A percentile compares a stretch with the other conserved stretches of the same genome.
Conservation (phyloP, 2,888 invertebrate species). For the Lapara coniferarum region DNA sequence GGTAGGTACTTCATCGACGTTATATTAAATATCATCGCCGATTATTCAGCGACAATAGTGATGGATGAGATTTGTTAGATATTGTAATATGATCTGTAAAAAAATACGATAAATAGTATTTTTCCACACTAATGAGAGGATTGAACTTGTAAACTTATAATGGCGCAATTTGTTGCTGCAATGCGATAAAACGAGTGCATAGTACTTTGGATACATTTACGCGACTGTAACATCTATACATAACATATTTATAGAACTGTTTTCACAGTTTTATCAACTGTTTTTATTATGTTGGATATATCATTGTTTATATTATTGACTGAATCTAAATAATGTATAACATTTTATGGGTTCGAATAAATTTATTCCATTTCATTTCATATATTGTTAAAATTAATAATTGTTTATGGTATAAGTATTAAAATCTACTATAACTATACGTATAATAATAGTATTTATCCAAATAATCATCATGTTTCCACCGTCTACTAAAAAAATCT, state of each 20-base stretch:
- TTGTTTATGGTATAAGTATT: too few species aligned
- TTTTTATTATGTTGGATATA: background rate
- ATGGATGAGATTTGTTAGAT: background rate
- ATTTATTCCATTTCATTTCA: too few species aligned
- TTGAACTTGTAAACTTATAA: conserved; percentile 24
- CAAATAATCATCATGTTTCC: too few species aligned
- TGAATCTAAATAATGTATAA: too few species aligned
- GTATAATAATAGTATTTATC: too few species aligned
- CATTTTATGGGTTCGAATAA: too few species aligned
- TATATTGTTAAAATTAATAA: background rate
- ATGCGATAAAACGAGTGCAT: conserved; percentile 15
- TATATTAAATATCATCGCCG: too few species aligned
- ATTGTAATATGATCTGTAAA: background rate
- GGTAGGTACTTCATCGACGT: too few species aligned
- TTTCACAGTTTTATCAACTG: too few species aligned
- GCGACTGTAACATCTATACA: background rate
- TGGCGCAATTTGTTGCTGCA: conserved; percentile 1
- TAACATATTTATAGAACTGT: background rate
- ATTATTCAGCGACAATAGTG: background rate
- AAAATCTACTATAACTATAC: too few species aligned
- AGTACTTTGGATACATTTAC: background rate
- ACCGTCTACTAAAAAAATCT: too few species aligned
- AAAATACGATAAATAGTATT: conserved; percentile 12
- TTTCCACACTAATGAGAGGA: conserved; percentile 27
- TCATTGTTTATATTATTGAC: background rate